Base-by-base conservation (phyloP, 2,888 invertebrate genomes). In the Imbricaverruca yamaguchii region DNA sequence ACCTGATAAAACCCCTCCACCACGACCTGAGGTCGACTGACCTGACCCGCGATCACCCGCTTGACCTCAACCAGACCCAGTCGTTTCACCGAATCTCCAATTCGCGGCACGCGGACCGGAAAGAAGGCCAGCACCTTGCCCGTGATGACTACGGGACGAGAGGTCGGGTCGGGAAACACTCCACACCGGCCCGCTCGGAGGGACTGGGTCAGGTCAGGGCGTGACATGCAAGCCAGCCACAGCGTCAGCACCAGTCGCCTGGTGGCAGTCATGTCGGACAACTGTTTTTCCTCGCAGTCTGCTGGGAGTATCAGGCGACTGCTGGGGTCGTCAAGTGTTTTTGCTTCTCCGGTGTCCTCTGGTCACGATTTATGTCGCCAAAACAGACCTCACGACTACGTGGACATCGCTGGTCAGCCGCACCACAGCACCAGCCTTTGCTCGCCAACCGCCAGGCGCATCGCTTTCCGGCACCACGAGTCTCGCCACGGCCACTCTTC, bases 1-100 rank as follows among this genome's bases (percentile, higher is more conserved):
- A 69, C 15, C 69, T 69, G 12, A 15, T 69, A 69, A 39, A 69
- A 69, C 25, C 69, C 69, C 15, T 69, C 69, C 69, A 69, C 69
- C 25, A 69, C 69, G 39, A 69, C 39, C 39, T 69, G 69, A 6
- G 69, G 69, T 15, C 69, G 69, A 15, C 25, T 69, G 25, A 69
- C 69, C 25, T 69, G 69, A 39, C 69, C 69, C 15, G 69, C 7
- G 39, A 69, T 13, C 39, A 69, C 69, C 69, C 69, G 25, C 7
- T 13, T 69, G 39, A 69, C 69, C 69, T 69, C 25, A 12, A 69
- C 69, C 69, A 69, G 39, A 8, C 69, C 69, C 7, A 23, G 69
- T 6, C 69, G 39, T 8, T 23, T 23, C 23, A 69, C 69, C 15
- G 69, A 39, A 15, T 39, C 25, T 15, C 69, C 13, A 10, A 69